A percentile compares a stretch with the other conserved stretches of the same genome.
Evolutionary conservation across 2,888 invertebrate genomes (phyloP).

Genomic region (Eupithecia abbreviata): DNA sequence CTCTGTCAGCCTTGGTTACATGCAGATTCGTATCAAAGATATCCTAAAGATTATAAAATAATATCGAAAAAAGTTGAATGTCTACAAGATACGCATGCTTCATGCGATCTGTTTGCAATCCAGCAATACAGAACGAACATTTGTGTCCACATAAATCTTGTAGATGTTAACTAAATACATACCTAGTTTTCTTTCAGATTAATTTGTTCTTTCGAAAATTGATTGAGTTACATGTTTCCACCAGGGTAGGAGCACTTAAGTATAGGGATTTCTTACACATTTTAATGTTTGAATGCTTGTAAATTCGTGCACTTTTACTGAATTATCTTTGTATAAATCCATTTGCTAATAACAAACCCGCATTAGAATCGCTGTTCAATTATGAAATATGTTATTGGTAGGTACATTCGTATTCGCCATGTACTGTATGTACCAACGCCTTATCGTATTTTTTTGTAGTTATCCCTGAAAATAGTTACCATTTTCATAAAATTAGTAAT

Average conservation of each 20-base stretch:
- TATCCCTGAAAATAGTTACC: conserved; percentile 83
- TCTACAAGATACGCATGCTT: neutral
- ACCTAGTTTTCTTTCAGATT: conserved; percentile 27
- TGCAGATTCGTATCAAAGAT: conserved; percentile 68
- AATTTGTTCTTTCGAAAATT: conserved; percentile 68
- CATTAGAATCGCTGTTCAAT: neutral
- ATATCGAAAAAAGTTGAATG: neutral
- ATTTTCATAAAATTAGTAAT: conserved; percentile 77
- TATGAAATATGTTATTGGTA: neutral
- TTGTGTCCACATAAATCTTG: neutral
- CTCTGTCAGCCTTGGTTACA: conserved; percentile 76
- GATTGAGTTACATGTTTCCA: conserved; percentile 68
- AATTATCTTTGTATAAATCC: neutral
- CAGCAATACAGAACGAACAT: neutral
- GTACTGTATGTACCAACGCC: neutral
- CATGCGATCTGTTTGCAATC: neutral
- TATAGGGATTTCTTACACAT: conserved; percentile 42
- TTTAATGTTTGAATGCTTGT: neutral
- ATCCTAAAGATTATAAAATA: conserved; percentile 48
- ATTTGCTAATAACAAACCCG: neutral
- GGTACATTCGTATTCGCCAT: neutral
- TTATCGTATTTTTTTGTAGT: conserved; percentile 54
- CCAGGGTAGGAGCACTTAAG: conserved; percentile 73
- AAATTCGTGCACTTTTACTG: neutral
- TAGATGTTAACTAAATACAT: conserved; percentile 35